Base-by-base conservation (phyloP, 2,888 invertebrate genomes). In the Hypsopygia costalis region DNA sequence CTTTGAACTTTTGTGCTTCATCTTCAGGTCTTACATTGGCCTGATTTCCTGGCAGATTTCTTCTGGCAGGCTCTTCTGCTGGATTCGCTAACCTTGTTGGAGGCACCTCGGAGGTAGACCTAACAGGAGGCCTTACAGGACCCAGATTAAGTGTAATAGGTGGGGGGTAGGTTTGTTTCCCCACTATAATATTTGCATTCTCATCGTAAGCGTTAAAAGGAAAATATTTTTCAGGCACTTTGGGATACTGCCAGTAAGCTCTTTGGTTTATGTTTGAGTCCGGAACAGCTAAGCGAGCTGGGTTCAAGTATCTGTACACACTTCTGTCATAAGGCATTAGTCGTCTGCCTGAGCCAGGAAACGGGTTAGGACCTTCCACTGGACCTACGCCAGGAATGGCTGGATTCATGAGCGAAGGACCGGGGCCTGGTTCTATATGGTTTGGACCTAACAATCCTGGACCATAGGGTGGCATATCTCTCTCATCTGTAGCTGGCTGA, bases 281-380 rank as follows among this genome's bases (percentile, higher is more conserved):
- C 4, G 39, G 39, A 7, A 39, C 39, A 8, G 39, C 39, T 8
- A 9, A 8, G 5, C 39, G 25, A 5, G 33, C 33, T 6, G 39
- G 39, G n/a, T 39, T 39, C 7, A 38, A 11, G 1, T 22, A 6
- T 6, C 29, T 16, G 11, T 29, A 36, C 10, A 29, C 12, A 2
- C 8, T 28, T 6, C 31, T 30, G n/a, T 39, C 30, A 12, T 31
- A 3, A 25, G 29, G 20, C 49, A 62, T 51, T 38, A 47, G 43
- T 6, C 63, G 49, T 36, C 61, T 47, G 10, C 28, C 39, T 30
- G 31, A 9, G 3, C 41, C 25, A 11, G 46, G 46, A 5, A 50
- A 43, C 0, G 42, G 44, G 7, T n/a, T 4, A 16, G 16, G 16
- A 4, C 16, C 16, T 16, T 2, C 16, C 16, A 16, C 4, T 3